These are phyloP conservation scores for Molothrus ater DNA, from an alignment of 2,797 vertebrate genomes.

Conservation along the genomic window DNA sequence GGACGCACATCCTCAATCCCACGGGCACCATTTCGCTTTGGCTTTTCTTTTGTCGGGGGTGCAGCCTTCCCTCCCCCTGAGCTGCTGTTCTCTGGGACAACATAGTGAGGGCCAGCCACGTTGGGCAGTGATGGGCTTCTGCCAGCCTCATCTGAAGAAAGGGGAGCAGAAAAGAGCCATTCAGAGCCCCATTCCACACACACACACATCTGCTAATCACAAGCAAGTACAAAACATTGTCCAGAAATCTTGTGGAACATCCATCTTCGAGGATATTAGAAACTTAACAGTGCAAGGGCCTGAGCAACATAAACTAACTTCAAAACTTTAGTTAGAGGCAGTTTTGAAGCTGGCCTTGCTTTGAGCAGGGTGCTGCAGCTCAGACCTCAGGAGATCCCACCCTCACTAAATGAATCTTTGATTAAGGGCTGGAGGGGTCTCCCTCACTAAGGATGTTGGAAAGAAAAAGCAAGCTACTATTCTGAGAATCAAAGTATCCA, in stretches of 20 bases:
- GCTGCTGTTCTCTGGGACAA: conserved; percentile 83
- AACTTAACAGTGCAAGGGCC: neutral
- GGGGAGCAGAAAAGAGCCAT: neutral
- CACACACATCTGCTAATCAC: rapidly evolving
- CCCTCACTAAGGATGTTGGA: neutral
- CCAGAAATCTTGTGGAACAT: neutral
- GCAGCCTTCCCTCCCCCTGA: conserved; percentile 77
- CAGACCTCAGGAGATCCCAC: neutral
- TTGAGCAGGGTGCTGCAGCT: neutral
- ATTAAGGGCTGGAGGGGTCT: neutral
- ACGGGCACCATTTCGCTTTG: conserved; percentile 85
- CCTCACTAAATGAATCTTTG: neutral
- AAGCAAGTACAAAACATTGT: neutral
- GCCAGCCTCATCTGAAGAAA: conserved; percentile 71
- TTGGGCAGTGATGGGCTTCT: conserved; percentile 69
- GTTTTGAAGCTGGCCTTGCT: neutral
- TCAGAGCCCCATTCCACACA: neutral
- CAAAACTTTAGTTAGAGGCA: neutral
- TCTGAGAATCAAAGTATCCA: neutral
- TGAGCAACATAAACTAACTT: neutral
- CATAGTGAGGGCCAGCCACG: conserved; percentile 84
- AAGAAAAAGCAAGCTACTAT: neutral
- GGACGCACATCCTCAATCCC: conserved; percentile 87
- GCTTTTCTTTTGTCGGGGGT: conserved; percentile 84
- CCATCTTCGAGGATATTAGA: neutral